Evolutionary conservation across 1,140 invertebrate genomes (phyloP), one percentile per base, ranked within the genome.

Genomic region (Stenopsyche tienmushanensis): DNA sequence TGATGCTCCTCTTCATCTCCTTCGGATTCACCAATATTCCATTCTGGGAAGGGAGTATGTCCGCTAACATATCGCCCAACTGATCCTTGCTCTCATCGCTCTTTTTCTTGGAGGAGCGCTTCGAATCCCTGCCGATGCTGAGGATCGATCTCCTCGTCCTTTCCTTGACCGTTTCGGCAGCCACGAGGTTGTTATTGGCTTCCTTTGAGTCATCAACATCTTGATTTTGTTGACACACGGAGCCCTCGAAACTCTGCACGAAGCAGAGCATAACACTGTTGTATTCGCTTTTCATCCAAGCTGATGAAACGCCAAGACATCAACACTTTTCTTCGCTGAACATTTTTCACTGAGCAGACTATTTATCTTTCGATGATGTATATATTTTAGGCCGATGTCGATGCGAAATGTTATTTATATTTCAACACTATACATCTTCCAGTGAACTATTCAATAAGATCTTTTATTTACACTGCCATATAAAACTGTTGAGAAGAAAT

Each of bases 181-280:
- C 21, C 26, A 55, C 24, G 9, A 23, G 26, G 21, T 47, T 62
- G 21, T 42, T 62, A 15, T 53, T 58, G 55, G 57, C 13, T 44
- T 53, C 55, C 34, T 59, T 62, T 13, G 34, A 17, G 2, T 55
- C 26, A 25, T 57, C 47, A 3, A 60, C 44, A 26, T 26, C 47
- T 23, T 39, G 42, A 23, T 34, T 25, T 26, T 21, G 62, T 25
- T 52, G 50, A 50, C 44, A 34, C 18, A 60, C 49, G 0, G 44
- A 34, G 15, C 69, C 69, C 20, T 71, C 69, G 63, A 71, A 71
- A 49, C 66, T 49, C 57, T 71, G 69, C 69, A 71, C 69, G 54
- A 71, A 71, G 66, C 69, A 71, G 59, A 71, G 62, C 69, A 71
- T 71, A 45, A 68, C 69, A 17, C 63, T 58, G 63, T 65, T 60